Evolutionary conservation across 2,797 vertebrate genomes (phyloP), one percentile per base, ranked within the genome.

Genomic region (Agapornis canus): DNA sequence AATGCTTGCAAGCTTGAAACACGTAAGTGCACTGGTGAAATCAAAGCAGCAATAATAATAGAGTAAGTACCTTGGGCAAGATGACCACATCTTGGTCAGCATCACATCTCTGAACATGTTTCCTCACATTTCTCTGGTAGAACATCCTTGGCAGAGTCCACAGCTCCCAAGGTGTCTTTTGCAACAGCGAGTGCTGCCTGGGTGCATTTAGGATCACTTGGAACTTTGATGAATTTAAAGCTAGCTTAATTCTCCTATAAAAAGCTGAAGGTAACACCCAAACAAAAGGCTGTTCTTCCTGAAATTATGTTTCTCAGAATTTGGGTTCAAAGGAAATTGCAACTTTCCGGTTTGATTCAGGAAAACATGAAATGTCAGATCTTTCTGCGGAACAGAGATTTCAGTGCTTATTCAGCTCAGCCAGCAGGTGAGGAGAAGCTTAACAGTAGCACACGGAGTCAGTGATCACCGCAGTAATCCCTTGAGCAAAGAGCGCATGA

Each of bases 401-500:
- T 90, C 21, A 0, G 64, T 1, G 3, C 82, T 82, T 56, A 66
- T 71, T 91, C 88, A 90, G 90, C 88, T 92, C 88, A 92, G 88
- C 85, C 73, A 94, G 85, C 94, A 96, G 88, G 88, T 97, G 82
- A 95, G 42, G 80, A 92, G 88, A 79, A 82, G 63, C 77, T 91
- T 89, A 92, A 86, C 89, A 79, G 89, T 57, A 80, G 94, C 86
- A 71, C 77, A 39, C 0, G 3, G 42, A 82, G 57, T 20, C 6
- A 47, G 82, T 8, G 78, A 27, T 71, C 70, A 47, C 68, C 0
- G 4, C 64, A 84, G 85, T 80, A 96, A 94, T 91, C 94, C 92
- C 94, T 65, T 79, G 88, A 86, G 95, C 89, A 95, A 95, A 96
- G 70, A 95, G 90, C 63, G 92, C 94, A 79, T 49, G 80, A 93